A percentile compares a stretch with the other conserved stretches of the same genome.
phyloP scores from a whole-genome alignment of 2,888 invertebrate species.

The Pollenia amentaria region DNA sequence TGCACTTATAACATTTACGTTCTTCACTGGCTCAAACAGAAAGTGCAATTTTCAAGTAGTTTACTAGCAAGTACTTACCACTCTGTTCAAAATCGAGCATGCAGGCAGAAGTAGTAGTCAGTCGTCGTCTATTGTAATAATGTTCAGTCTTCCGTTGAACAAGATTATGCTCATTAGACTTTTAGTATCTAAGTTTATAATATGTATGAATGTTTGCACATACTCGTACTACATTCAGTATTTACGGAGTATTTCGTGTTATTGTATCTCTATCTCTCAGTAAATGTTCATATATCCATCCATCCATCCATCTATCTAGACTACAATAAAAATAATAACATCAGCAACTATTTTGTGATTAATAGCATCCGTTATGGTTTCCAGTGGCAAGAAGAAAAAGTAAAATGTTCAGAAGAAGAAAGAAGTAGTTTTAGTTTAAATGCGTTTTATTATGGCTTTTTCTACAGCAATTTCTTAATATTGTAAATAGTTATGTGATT shows the following conservation, averaged over 20 bases:
- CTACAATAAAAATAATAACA: slow-evolving; percentile 50
- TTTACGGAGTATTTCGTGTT: slow-evolving; percentile 20
- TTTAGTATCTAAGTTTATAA: slow-evolving; percentile 17
- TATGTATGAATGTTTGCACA: slow-evolving; percentile 34
- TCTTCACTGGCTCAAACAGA: neutral
- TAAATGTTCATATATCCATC: neutral
- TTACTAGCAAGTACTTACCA: neutral
- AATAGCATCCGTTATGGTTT: slow-evolving; percentile 73
- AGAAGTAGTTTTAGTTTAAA: slow-evolving; percentile 60
- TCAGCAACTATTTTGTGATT: slow-evolving; percentile 58
- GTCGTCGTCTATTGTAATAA: slow-evolving; percentile 39
- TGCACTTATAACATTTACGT: slow-evolving; percentile 31
- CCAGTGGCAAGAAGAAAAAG: slow-evolving; percentile 41
- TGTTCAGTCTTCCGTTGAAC: slow-evolving; percentile 69
- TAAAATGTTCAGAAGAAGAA: neutral
- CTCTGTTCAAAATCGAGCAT: slow-evolving; percentile 6
- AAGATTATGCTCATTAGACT: slow-evolving; percentile 60
- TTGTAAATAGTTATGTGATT: slow-evolving; percentile 15
- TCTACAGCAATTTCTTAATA: slow-evolving; percentile 52
- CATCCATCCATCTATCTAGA: slow-evolving; percentile 46
- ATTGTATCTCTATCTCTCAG: slow-evolving; percentile 21
- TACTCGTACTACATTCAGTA: neutral
- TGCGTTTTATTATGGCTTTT: slow-evolving; percentile 35
- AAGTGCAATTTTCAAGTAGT: slow-evolving; percentile 16
- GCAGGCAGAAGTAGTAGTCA: neutral